phyloP scores from a whole-genome alignment of 2,888 invertebrate genomes.

The Gandaritis pyraliata region DNA sequence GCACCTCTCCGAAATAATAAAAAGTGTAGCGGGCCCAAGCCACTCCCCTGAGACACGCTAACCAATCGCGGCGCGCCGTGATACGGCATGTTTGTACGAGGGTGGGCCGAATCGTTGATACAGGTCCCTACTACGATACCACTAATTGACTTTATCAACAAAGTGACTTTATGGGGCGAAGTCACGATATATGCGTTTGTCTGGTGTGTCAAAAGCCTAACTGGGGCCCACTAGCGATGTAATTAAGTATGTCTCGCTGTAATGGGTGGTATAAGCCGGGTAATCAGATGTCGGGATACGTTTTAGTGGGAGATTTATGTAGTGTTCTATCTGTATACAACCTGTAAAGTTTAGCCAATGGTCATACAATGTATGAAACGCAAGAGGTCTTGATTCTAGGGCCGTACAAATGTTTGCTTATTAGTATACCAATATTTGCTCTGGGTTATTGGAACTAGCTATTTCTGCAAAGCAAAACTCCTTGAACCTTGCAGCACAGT shows the following conservation, averaged over 20 bases:
- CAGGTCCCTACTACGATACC: constrained; percentile 81
- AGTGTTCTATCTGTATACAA: constrained; percentile 11
- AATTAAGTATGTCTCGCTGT: constrained; percentile 75
- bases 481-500: too few species aligned
- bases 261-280: constrained; percentile 71
- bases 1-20: constrained; percentile 73
- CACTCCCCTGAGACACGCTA: constrained; percentile 74
- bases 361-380: too few species aligned
- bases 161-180: constrained; percentile 82
- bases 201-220: constrained; percentile 82
- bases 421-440: too few species aligned
- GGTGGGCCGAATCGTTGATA: constrained; percentile 80
- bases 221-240: constrained; percentile 74
- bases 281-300: constrained; percentile 33
- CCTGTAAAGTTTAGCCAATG: neutral
- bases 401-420: too few species aligned
- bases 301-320: constrained; percentile 33
- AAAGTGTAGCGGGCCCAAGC: constrained; percentile 71
- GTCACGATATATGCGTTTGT: constrained; percentile 84
- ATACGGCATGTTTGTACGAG: constrained; percentile 64
- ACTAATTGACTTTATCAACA: constrained; percentile 85
- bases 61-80: constrained; percentile 67
- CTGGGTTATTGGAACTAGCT: too few species aligned
- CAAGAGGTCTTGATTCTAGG: too few species aligned
- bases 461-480: too few species aligned